Conservation (phyloP, 1,140 invertebrate genomes). For the Hyposmocoma kahamanoa region DNA sequence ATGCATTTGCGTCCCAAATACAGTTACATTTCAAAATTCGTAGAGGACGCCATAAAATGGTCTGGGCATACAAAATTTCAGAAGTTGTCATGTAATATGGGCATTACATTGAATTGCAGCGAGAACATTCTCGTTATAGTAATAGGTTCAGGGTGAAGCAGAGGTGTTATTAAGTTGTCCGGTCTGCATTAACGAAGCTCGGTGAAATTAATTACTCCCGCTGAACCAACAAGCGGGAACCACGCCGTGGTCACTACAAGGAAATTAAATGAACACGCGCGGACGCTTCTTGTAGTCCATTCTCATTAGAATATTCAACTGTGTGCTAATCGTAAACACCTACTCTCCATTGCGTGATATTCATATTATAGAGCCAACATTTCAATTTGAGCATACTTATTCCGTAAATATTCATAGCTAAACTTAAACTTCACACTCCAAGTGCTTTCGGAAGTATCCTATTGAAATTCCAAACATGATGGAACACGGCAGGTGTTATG, state of each 20-base stretch:
- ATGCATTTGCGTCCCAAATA: too few species aligned
- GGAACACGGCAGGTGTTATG: conserved; percentile 21
- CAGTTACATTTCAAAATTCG: too few species aligned
- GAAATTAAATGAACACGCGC: conserved; percentile 53
- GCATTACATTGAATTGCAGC: neutral
- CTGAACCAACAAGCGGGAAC: conserved; percentile 43
- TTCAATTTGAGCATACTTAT: neutral
- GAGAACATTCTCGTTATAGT: conserved; percentile 12
- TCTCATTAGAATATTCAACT: conserved; percentile 13
- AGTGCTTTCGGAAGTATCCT: conserved; percentile 11
- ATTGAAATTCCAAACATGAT: conserved; percentile 29
- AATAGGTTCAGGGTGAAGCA: conserved; percentile 7
- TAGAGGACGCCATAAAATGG: too few species aligned
- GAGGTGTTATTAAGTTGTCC: conserved; percentile 44
- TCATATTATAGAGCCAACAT: neutral
- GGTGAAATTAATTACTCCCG: conserved; percentile 52
- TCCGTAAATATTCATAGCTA: too few species aligned
- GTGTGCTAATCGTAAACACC: neutral
- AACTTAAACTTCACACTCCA: too few species aligned
- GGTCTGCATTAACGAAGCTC: conserved; percentile 36
- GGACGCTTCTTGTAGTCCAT: conserved; percentile 26
- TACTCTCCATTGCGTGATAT: neutral
- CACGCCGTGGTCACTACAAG: conserved; percentile 32
- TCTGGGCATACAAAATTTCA: too few species aligned
- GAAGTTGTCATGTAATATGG: too few species aligned